These are phyloP conservation scores for Amphipoea lucens DNA, from an alignment of 2,888 invertebrate species.

Conservation along the genomic window DNA sequence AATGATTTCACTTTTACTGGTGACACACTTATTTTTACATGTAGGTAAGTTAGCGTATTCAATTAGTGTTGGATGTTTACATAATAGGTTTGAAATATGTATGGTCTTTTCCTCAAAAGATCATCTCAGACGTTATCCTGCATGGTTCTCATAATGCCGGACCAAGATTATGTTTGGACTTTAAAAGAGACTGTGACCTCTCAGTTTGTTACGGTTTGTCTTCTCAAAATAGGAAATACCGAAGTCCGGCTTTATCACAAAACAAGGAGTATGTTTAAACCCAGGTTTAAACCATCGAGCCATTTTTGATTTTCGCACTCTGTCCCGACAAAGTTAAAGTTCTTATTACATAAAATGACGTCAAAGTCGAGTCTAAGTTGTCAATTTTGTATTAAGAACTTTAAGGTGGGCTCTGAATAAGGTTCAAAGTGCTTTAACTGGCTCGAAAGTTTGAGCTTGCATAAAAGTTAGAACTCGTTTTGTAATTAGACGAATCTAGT, in stretches of 20 bases:
- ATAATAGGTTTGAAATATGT: background rate
- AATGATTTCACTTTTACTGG: slow-evolving; percentile 57
- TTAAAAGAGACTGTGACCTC: no score
- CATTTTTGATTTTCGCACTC: background rate
- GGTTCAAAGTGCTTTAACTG: no score
- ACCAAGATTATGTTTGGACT: background rate
- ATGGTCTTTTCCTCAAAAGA: background rate
- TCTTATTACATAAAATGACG: background rate
- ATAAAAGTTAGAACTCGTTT: background rate
- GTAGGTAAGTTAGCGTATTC: background rate
- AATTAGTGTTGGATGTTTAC: slow-evolving; percentile 3
- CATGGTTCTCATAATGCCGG: background rate
- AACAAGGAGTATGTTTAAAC: background rate
- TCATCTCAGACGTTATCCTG: background rate
- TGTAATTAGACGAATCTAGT: background rate
- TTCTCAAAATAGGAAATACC: background rate
- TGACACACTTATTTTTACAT: slow-evolving; percentile 41
- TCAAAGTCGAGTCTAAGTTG: background rate
- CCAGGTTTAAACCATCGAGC: background rate
- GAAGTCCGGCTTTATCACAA: background rate
- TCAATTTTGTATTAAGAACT: background rate
- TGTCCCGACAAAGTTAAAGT: background rate
- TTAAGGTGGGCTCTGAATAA: background rate
- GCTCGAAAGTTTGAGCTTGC: background rate
- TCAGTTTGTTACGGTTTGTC: no score